Conservation (phyloP, 1,140 invertebrate genomes). For the Cotesia typhae region DNA sequence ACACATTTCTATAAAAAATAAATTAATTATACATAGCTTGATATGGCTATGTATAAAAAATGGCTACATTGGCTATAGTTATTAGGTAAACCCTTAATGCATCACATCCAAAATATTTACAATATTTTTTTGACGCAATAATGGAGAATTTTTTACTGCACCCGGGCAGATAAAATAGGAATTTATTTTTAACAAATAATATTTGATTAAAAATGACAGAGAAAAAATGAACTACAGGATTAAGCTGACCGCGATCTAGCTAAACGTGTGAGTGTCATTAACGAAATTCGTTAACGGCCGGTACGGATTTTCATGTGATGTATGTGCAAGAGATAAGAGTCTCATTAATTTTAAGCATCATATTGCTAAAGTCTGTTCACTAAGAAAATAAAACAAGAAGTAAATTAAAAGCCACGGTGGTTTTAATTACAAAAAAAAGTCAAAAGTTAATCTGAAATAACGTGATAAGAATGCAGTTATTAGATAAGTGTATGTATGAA, state of each 20-base stretch:
- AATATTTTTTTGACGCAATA: no score
- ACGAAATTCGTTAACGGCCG: slow-evolving; percentile 50
- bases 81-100: no score
- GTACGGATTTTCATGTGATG: slow-evolving; percentile 7
- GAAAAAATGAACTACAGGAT: slow-evolving; percentile 18
- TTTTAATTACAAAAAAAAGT: background rate
- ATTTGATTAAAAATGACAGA: slow-evolving; percentile 3
- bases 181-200: no score
- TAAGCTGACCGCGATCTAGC: slow-evolving; percentile 44
- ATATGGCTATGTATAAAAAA: no score
- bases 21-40: no score
- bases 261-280: slow-evolving; percentile 48
- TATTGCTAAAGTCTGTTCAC: slow-evolving; percentile 18
- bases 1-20: no score
- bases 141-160: no score
- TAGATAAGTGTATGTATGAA: background rate
- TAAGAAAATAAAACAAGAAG: background rate
- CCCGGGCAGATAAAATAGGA: background rate
- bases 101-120: no score
- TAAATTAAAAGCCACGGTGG: background rate
- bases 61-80: no score
- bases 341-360: slow-evolving; percentile 27
- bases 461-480: slow-evolving; percentile 9
- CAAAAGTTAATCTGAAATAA: background rate
- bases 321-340: slow-evolving; percentile 18